Percentiles rank a stretch among this genome's conserved stretches.
Evolutionary conservation across 2,888 invertebrate species (phyloP).

Genomic region (Hesperia comma): DNA sequence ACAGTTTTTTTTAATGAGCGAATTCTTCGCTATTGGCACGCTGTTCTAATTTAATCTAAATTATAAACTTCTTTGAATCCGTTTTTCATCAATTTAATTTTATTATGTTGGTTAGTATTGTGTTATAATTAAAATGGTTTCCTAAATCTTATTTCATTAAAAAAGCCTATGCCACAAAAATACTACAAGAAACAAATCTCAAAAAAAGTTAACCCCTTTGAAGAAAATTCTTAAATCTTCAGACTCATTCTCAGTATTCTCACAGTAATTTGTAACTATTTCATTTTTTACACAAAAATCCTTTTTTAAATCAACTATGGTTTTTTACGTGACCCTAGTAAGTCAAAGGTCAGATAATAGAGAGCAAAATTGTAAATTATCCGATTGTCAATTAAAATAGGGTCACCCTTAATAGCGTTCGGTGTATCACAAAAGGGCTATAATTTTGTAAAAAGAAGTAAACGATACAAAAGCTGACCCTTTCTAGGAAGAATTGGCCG

Average conservation of each 20-base stretch:
- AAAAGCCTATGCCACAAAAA: too few species aligned
- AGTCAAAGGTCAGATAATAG: slow-evolving; percentile 49
- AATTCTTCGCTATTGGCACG: not conserved
- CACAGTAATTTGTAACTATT: slow-evolving; percentile 14
- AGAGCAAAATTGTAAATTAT: slow-evolving; percentile 48
- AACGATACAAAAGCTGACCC: slow-evolving; percentile 66
- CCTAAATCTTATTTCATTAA: too few species aligned
- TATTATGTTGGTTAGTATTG: too few species aligned
- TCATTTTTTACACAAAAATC: not conserved
- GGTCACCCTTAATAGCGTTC: slow-evolving; percentile 51
- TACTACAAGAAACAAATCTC: too few species aligned
- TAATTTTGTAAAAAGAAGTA: slow-evolving; percentile 54
- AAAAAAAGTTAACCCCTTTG: too few species aligned
- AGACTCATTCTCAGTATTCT: slow-evolving; percentile 7
- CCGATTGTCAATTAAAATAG: slow-evolving; percentile 47
- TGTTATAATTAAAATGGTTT: too few species aligned
- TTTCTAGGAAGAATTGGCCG: slow-evolving; percentile 67
- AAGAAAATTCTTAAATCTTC: not conserved
- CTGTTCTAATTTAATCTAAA: not conserved
- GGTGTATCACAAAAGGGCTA: slow-evolving; percentile 63
- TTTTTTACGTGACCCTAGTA: slow-evolving; percentile 23
- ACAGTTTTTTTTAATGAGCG: not conserved
- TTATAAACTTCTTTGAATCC: too few species aligned
- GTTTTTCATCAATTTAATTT: too few species aligned
- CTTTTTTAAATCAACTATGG: slow-evolving; percentile 10